A percentile compares a stretch with the other conserved stretches of the same genome.
Conservation (phyloP, 2,888 invertebrate genomes). For the Deroplatys truncata region DNA sequence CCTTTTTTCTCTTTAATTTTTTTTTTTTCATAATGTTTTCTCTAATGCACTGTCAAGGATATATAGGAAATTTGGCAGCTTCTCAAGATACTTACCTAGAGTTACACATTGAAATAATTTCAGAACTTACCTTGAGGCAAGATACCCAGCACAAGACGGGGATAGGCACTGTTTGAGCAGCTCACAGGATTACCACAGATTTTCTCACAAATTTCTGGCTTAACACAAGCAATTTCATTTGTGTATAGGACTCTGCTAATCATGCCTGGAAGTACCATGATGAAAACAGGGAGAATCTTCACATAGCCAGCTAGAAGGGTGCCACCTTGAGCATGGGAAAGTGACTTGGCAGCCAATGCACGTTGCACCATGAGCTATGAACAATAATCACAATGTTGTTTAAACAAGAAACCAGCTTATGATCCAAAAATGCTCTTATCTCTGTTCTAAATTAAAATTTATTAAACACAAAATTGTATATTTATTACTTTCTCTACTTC, state of each 20-base stretch:
- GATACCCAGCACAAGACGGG: constrained; percentile 4
- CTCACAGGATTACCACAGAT: constrained; percentile 7
- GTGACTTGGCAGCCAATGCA: background rate
- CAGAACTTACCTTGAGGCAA: constrained; percentile 2
- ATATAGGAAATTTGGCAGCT: background rate
- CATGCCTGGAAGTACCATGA: constrained; percentile 4
- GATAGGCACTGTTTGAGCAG: constrained; percentile 15
- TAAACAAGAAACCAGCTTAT: too few relatives aligned
- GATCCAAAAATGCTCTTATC: too few relatives aligned
- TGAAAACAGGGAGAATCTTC: constrained; percentile 5
- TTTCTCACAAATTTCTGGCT: constrained; percentile 10
- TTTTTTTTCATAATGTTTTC: background rate
- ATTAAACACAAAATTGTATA: too few relatives aligned
- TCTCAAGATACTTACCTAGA: background rate
- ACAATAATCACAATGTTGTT: background rate
- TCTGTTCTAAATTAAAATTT: too few relatives aligned
- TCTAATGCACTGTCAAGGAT: background rate
- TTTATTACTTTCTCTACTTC: too few relatives aligned
- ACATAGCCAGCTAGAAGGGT: constrained; percentile 8
- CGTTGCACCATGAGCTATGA: constrained; percentile 3
- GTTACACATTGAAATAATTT: background rate
- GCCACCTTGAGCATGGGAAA: constrained; percentile 12
- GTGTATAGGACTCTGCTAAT: constrained; percentile 3
- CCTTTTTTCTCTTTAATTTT: background rate
- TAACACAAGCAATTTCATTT: constrained; percentile 5